Percentiles rank a stretch among this genome's conserved stretches.
Evolutionary conservation across 1,140 invertebrate genomes (phyloP).

Genomic region (Bombus terrestris): DNA sequence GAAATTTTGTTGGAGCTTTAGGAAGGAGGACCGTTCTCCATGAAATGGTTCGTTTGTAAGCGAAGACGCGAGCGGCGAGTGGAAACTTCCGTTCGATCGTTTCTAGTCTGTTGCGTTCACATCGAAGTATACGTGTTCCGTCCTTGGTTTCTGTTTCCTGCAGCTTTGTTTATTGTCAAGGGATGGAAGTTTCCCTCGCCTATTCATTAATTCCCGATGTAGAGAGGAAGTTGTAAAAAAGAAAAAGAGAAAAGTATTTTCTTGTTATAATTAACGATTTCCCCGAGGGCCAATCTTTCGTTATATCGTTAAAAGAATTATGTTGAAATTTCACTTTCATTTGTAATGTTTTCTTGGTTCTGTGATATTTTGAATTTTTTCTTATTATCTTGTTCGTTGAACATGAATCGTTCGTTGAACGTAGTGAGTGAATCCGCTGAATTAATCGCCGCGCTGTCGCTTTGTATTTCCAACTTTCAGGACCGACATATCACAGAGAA

Average conservation of each 20-base stretch:
- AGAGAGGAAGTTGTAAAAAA: not conserved
- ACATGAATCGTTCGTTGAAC: too few relatives aligned
- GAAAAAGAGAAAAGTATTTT: not conserved
- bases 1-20: not conserved
- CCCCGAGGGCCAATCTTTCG: not conserved
- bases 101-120: constrained; percentile 36
- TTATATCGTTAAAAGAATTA: too few relatives aligned
- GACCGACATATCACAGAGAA: not conserved
- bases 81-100: not conserved
- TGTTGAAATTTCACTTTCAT: not conserved
- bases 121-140: constrained; percentile 6
- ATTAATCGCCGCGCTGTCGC: too few relatives aligned
- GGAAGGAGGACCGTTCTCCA: not conserved
- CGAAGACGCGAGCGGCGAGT: not conserved
- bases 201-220: not conserved
- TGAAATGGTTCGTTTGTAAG: not conserved
- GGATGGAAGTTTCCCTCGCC: constrained; percentile 4
- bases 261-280: not conserved
- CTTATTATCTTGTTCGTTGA: not conserved
- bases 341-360: not conserved
- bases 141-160: constrained; percentile 25
- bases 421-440: too few relatives aligned
- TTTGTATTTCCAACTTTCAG: too few relatives aligned
- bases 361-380: not conserved
- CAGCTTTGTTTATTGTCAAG: not conserved